Evolutionary conservation across 2,113 vertebrate species (phyloP), one percentile per base, ranked within the genome.

Genomic region (Riparia riparia): DNA sequence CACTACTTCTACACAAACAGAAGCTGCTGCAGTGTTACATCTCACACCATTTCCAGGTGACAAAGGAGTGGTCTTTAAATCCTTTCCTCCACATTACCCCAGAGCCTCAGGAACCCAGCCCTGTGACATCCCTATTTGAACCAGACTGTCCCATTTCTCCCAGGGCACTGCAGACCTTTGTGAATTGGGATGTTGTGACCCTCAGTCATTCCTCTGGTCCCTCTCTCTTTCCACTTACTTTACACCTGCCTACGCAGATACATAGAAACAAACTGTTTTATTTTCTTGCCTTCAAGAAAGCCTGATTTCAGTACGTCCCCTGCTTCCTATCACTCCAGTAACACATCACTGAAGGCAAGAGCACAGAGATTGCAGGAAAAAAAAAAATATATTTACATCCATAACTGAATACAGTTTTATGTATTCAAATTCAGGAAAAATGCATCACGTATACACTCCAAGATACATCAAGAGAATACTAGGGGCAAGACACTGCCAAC

Each of bases 281-380:
- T 88, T 81, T 93, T 89, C 95, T 93, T 95, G 95, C 94, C 96
- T 97, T 94, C 86, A 78, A 81, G 72, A 92, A 90, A 84, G 73
- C 18, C 69, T 49, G n/a, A 56, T 93, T 86, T 93, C 80, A 84
- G 37, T 32, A 91, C 14, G 7, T 65, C 49, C 29, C n/a, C 32
- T 82, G 8, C 47, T 69, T 93, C 89, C 72, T 80, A 71, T 65
- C 66, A 45, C 73, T 94, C 50, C 73, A 64, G 63, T 69, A 41
- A 87, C 64, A 83, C 49, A 70, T 37, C 68, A 95, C 85, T 89
- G 78, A 97, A 91, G 96, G 89, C 86, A 97, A 93, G 89, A 95
- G 77, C 81, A 92, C 90, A 95, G 86, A 86, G 91, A 77, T 56
- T 51, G 73, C 63, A 73, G 89, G 81, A 96, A 96, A 69, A 86